phyloP scores from a whole-genome alignment of 2,797 vertebrate genomes.

The Adrianichthys oophorus region DNA sequence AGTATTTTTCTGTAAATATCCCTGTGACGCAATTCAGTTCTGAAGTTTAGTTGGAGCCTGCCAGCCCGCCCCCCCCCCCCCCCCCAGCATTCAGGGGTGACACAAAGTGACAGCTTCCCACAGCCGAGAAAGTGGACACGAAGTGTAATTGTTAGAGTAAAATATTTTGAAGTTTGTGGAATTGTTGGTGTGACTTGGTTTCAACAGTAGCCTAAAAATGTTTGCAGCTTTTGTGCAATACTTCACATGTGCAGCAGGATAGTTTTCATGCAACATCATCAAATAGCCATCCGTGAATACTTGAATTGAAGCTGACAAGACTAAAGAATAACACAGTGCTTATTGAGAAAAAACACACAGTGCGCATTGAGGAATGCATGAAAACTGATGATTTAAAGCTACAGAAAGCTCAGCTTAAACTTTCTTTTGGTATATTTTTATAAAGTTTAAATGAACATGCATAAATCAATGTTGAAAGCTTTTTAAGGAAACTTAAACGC shows the following conservation, averaged over 20 bases:
- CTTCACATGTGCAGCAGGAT: not conserved
- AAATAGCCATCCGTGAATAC: not conserved
- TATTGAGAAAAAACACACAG: not conserved
- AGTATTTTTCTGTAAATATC: constrained; percentile 47
- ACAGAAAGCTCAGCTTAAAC: too few relatives aligned
- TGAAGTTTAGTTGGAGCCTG: constrained; percentile 22
- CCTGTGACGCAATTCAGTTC: constrained; percentile 35
- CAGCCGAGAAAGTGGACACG: constrained; percentile 29
- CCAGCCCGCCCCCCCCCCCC: constrained; percentile 17
- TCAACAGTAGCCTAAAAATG: constrained; percentile 6
- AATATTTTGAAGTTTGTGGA: constrained; percentile 36
- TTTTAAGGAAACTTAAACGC: too few relatives aligned
- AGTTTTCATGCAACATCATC: not conserved
- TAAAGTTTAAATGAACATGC: too few relatives aligned
- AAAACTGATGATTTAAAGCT: constrained; percentile 1
- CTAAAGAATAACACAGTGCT: not conserved
- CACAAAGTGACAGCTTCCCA: constrained; percentile 42
- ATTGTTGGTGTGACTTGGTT: constrained; percentile 18
- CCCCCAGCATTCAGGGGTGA: constrained; percentile 11
- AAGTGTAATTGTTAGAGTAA: constrained; percentile 25
- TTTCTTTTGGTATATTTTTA: too few relatives aligned
- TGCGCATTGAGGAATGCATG: not conserved
- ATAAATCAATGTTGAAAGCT: too few relatives aligned
- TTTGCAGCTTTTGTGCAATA: constrained; percentile 5
- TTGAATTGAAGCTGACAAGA: not conserved